Conservation (phyloP, 1,140 invertebrate genomes). For the Drosophila persimilis region DNA sequence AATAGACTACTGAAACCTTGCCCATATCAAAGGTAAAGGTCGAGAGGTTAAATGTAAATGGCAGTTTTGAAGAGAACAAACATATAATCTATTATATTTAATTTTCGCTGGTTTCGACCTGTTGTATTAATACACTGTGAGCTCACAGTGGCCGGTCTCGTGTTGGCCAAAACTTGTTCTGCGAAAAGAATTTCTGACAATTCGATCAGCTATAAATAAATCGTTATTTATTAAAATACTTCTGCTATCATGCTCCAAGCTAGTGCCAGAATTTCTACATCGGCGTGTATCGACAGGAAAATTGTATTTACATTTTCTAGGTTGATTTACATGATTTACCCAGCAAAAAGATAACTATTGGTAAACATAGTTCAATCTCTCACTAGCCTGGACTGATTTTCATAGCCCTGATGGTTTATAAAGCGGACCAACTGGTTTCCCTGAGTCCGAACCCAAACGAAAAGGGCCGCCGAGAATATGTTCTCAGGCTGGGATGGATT, state of each 20-base stretch:
- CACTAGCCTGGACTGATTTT: constrained; percentile 29
- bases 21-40: constrained; percentile 12
- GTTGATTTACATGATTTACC: too few relatives aligned
- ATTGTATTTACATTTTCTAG: too few relatives aligned
- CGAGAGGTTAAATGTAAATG: constrained; percentile 44
- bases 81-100: background rate
- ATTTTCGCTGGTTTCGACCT: constrained; percentile 10
- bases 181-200: constrained; percentile 18
- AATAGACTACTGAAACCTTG: constrained; percentile 4
- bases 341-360: too few relatives aligned
- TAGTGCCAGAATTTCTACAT: background rate
- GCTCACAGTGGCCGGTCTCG: constrained; percentile 30
- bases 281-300: background rate
- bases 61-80: constrained; percentile 5
- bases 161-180: constrained; percentile 42
- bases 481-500: constrained; percentile 24
- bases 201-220: constrained; percentile 35
- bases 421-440: constrained; percentile 33
- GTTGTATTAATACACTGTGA: constrained; percentile 33
- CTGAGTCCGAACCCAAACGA: background rate
- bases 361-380: too few relatives aligned
- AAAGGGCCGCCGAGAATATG: constrained; percentile 24
- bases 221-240: background rate
- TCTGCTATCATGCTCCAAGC: constrained; percentile 1
- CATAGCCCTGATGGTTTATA: constrained; percentile 22